A percentile compares a stretch with the other conserved stretches of the same genome.
These are phyloP conservation scores for Calliphora vicina DNA, from an alignment of 1,140 invertebrate species.

Conservation along the genomic window DNA sequence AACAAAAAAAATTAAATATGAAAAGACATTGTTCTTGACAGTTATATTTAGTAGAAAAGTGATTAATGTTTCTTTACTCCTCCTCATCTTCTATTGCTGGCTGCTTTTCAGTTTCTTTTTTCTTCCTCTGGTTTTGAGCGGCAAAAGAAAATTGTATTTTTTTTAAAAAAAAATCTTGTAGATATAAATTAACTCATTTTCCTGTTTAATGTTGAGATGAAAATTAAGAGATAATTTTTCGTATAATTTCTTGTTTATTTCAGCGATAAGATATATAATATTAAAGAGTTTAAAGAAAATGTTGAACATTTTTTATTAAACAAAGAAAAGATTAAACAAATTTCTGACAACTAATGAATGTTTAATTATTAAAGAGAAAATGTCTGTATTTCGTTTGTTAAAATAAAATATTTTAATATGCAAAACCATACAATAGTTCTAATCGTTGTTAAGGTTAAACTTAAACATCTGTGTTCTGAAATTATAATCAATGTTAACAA, in stretches of 20 bases:
- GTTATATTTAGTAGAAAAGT: constrained; percentile 32
- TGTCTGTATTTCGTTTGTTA: no score
- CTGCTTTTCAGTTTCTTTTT: neutral
- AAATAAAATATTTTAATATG: no score
- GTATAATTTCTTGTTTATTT: no score
- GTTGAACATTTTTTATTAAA: no score
- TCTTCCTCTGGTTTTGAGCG: neutral
- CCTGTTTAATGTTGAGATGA: neutral
- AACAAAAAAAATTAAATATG: constrained; percentile 15
- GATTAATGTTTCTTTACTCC: neutral
- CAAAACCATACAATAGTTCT: no score
- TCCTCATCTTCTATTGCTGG: neutral
- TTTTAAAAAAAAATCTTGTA: neutral
- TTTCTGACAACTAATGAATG: neutral
- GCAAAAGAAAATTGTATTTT: neutral
- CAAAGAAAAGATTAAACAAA: neutral
- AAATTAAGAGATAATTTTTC: neutral
- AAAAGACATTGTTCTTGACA: constrained; percentile 28
- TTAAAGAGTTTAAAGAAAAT: no score
- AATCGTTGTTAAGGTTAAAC: no score
- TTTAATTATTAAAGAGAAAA: no score
- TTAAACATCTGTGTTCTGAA: no score
- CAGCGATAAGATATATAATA: no score
- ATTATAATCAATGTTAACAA: no score
- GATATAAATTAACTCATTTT: constrained; percentile 30